phyloP scores from a whole-genome alignment of 2,113 vertebrate genomes.

The Dipodomys merriami region DNA sequence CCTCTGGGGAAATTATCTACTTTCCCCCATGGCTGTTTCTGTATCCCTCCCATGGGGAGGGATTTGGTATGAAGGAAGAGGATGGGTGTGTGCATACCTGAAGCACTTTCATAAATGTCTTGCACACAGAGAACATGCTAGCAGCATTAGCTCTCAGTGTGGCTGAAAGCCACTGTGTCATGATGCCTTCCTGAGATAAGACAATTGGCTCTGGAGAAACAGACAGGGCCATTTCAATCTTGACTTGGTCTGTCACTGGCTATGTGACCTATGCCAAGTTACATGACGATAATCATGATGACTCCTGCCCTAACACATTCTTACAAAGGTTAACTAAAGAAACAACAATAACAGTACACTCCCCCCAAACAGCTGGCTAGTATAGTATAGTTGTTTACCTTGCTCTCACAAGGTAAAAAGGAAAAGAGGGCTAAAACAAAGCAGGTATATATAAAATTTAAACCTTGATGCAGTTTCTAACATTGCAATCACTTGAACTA shows the following conservation, averaged over 20 bases:
- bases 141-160: neutral
- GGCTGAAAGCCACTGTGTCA: neutral
- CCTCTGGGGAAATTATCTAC: neutral
- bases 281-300: neutral
- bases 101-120: neutral
- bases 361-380: neutral
- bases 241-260: neutral
- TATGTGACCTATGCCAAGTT: neutral
- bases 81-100: neutral
- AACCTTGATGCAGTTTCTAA: neutral
- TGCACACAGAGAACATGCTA: neutral
- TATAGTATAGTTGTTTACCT: neutral
- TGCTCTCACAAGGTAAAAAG: neutral
- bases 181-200: neutral
- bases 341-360: neutral
- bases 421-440: constrained; percentile 10
- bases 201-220: neutral
- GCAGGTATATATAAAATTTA: neutral
- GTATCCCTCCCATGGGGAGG: neutral
- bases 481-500: neutral
- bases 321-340: constrained; percentile 18
- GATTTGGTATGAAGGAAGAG: neutral
- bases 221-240: neutral
- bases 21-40: neutral
- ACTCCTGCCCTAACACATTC: neutral